Percentiles rank a stretch among this genome's conserved stretches.
Evolutionary conservation across 2,113 vertebrate species (phyloP).

Genomic region (Dromaius novaehollandiae): DNA sequence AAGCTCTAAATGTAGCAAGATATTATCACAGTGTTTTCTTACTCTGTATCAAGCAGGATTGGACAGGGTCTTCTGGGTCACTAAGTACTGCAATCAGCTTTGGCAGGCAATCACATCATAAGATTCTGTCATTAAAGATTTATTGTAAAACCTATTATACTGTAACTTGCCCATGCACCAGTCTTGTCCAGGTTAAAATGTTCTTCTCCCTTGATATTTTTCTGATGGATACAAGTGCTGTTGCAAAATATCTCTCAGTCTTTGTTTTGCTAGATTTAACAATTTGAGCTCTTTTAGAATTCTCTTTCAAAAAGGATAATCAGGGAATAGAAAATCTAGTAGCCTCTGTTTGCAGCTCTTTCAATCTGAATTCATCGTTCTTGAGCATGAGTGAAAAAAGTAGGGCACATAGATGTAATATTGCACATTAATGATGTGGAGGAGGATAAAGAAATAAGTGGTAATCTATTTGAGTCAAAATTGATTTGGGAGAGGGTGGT

Average conservation of each 20-base stretch:
- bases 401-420: constrained; percentile 37
- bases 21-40: background rate
- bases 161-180: background rate
- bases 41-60: background rate
- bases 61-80: background rate
- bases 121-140: background rate
- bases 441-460: constrained; percentile 30
- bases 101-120: background rate
- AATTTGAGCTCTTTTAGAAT: background rate
- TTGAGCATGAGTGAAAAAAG: constrained; percentile 52
- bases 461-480: constrained; percentile 50
- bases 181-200: background rate
- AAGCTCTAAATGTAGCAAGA: background rate
- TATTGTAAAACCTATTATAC: background rate
- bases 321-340: background rate
- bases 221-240: background rate
- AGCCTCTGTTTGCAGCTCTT: background rate
- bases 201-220: background rate
- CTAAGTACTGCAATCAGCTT: background rate
- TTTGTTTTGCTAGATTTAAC: constrained; percentile 2
- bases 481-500: constrained; percentile 23
- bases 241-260: background rate
- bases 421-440: constrained; percentile 33
- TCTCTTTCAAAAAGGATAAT: background rate
- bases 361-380: constrained; percentile 17